Evolutionary conservation across 2,797 vertebrate genomes (phyloP), one percentile per base, ranked within the genome.

Genomic region (Lithobates pipiens): DNA sequence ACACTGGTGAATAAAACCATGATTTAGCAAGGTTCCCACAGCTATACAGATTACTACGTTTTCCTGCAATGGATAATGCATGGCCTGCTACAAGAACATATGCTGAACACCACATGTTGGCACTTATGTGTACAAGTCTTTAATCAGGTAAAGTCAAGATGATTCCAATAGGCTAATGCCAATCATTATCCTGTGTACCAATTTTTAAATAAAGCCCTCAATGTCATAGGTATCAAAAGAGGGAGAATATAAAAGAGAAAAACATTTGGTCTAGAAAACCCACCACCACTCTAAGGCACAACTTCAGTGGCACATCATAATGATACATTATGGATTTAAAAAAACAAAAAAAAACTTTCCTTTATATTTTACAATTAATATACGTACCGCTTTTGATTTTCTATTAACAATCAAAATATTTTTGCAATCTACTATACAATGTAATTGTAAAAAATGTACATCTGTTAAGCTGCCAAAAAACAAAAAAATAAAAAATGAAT

Each of bases 401-500:
- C 91, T 93, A 87, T 88, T 89, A 93, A n/a, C 36, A 90, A 88
- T 94, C 94, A 95, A 92, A 61, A 89, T 91, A 93, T 94, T 94
- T 95, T 96, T 96, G 69, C 93, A 96, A 96, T 96, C 93, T 95
- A 91, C 96, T 97, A 96, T 96, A 98, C 96, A 98, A 93, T 36
- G 57, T 93, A 97, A 92, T 89, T 94, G 91, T 94, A 93, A 90
- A 93, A 93, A 96, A 98, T 97, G 94, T 97, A 98, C 96, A 96
- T 92, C 95, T 97, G 96, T 94, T 94, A 96, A 99, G 98, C 97
- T 99, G 98, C 98, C 98, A 95, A 94, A 96, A 95, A 91, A 95
- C 95, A 93, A 95, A 93, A 93, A 89, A 90, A 94, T 29, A 90
- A 95, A 95, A 92, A 95, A 94, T 95, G 87, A 87, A 93, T 96